Percentiles rank a stretch among this genome's conserved stretches.
phyloP scores from a whole-genome alignment of 2,113 vertebrate species.

The Grallaria varia region DNA sequence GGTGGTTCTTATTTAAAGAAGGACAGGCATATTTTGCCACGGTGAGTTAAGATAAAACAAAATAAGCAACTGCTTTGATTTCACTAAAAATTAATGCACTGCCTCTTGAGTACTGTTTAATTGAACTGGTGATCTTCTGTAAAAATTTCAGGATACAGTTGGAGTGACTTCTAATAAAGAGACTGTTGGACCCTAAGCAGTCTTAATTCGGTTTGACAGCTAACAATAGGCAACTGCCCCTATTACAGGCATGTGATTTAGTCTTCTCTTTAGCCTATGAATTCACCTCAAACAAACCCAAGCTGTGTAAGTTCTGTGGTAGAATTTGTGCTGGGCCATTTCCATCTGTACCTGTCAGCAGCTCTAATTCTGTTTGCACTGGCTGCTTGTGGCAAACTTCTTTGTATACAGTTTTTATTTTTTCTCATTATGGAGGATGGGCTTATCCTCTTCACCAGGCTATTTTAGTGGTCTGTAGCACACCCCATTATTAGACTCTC shows the following conservation, averaged over 20 bases:
- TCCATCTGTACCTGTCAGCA: not conserved
- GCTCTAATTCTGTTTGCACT: not conserved
- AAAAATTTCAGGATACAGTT: not conserved
- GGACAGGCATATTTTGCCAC: not conserved
- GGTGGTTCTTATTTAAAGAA: not conserved
- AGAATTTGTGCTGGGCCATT: not conserved
- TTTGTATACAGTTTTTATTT: not conserved
- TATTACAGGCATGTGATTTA: not conserved
- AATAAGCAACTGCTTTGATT: not conserved
- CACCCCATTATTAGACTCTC: not conserved
- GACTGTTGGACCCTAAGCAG: not conserved
- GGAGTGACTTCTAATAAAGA: not conserved
- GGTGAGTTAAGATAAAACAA: not conserved
- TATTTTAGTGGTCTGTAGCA: not conserved
- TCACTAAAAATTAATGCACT: not conserved
- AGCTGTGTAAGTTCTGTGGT: not conserved
- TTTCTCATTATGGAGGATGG: not conserved
- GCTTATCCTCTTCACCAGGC: not conserved
- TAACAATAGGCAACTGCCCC: not conserved
- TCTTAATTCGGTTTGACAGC: not conserved
- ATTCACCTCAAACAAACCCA: not conserved
- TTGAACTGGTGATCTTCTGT: not conserved
- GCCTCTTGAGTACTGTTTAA: not conserved
- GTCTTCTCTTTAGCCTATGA: not conserved
- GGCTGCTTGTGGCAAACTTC: not conserved